Evolutionary conservation across 2,888 invertebrate genomes (phyloP), one percentile per base, ranked within the genome.

Genomic region (Xiphydria camelus): DNA sequence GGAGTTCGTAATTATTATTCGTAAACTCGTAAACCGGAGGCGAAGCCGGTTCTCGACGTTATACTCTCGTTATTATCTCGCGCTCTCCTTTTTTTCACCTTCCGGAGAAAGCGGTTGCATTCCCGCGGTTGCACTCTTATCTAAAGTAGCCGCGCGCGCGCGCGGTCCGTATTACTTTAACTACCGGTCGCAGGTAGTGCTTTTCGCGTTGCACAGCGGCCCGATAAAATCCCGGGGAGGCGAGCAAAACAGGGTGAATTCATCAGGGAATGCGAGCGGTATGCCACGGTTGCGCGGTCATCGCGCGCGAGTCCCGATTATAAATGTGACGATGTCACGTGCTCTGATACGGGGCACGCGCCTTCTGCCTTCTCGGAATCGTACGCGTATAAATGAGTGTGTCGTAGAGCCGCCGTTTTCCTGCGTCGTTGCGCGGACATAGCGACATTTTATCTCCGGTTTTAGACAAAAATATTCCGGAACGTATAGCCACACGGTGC

Each of bases 231-330:
- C 12, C 42, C 20, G 15, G 26, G 19, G 36, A 37, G 26, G 42
- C 26, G 42, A 42, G 26, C 42, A 42, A 42, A 42, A 42, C 42
- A 42, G 42, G 26, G 34, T 26, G 42, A 42, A 42, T 42, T 42
- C 42, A 42, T 42, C 36, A 42, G 42, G 36, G 42, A 42, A 42
- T 37, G 36, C 42, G 22, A 15, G 33, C 40, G 33, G 42, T 42
- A 42, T 37, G 42, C 42, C 25, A 29, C 36, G 23, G 36, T 37
- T 42, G 36, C 42, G 42, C 34, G 35, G 18, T 20, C 29, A 26
- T 36, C 36, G 42, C 34, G 42, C 20, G n/a, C n/a, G n/a, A n/a
- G n/a, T 10, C 14, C 29, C 15, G 36, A 42, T 42, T 42, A 42
- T 42, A 37, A 42, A 42, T 37, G 36, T 29, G 36, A 29, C 29